These are phyloP conservation scores for Speoplatyrhinus poulsoni DNA, from an alignment of 2,113 vertebrate genomes.

Conservation along the genomic window DNA sequence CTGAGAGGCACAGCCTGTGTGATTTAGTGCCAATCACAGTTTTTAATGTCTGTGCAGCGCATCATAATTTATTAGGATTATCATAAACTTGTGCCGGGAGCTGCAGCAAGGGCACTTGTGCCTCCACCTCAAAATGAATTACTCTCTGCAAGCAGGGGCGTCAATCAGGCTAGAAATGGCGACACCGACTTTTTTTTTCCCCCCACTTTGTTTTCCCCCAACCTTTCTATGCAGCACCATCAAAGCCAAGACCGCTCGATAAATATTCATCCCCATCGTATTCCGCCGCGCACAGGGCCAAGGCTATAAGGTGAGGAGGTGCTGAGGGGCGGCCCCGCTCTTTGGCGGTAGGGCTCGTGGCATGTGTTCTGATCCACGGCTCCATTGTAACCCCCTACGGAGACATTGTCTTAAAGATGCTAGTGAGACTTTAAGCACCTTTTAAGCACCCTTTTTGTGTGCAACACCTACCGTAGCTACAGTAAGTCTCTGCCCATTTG, in stretches of 20 bases:
- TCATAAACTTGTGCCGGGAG: conserved; percentile 68
- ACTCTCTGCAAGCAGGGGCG: conserved; percentile 47
- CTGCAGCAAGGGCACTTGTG: conserved; percentile 57
- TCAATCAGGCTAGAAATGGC: conserved; percentile 58
- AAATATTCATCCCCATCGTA: conserved; percentile 60
- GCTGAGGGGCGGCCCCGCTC: conserved; percentile 26
- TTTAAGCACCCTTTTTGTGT: background rate
- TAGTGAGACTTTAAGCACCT: background rate
- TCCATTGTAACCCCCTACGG: conserved; percentile 21
- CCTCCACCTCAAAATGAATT: conserved; percentile 68
- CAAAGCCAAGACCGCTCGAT: conserved; percentile 40
- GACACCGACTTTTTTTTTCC: conserved; percentile 35
- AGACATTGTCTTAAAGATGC: conserved; percentile 4
- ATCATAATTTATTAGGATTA: conserved; percentile 79
- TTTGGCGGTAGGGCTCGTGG: conserved; percentile 12
- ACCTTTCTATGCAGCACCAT: conserved; percentile 29
- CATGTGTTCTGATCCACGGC: conserved; percentile 18
- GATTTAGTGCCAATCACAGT: conserved; percentile 75
- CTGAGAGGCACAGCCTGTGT: conserved; percentile 63
- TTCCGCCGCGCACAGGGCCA: conserved; percentile 34
- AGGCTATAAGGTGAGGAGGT: conserved; percentile 49
- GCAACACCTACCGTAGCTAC: too few relatives aligned
- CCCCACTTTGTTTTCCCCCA: conserved; percentile 33
- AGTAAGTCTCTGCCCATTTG: too few relatives aligned
- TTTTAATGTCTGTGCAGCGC: conserved; percentile 67